A percentile compares a stretch with the other conserved stretches of the same genome.
Evolutionary conservation across 2,888 invertebrate genomes (phyloP).

Genomic region (Phorcus lineatus): DNA sequence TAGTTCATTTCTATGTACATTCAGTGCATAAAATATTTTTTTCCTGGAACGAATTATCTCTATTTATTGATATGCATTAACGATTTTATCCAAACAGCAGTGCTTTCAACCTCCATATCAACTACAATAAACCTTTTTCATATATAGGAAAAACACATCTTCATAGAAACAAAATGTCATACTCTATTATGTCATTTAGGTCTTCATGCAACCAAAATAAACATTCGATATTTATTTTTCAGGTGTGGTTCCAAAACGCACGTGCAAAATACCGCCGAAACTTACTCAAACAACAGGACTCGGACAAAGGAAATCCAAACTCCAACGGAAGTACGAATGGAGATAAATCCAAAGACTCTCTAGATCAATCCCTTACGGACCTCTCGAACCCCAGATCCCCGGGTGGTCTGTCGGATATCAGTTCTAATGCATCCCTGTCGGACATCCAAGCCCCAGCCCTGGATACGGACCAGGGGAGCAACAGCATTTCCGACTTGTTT

Average conservation of each 20-base stretch:
- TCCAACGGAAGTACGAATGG: constrained; percentile 32
- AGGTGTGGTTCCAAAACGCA: constrained; percentile 99
- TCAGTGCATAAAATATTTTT: too few species aligned
- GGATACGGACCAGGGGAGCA: constrained; percentile 63
- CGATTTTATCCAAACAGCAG: too few species aligned
- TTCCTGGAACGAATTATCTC: too few species aligned
- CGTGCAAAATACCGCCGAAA: constrained; percentile 98
- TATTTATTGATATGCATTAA: too few species aligned
- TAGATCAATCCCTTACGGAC: constrained; percentile 52
- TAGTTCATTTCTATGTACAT: too few species aligned
- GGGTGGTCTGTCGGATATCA: constrained; percentile 65
- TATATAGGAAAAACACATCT: too few species aligned
- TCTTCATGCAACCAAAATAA: background rate
- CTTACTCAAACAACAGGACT: constrained; percentile 77
- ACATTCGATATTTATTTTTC: constrained; percentile 56
- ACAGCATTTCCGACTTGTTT: constrained; percentile 66
- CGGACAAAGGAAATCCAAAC: constrained; percentile 32
- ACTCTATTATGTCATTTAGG: too few species aligned
- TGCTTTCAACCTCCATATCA: too few species aligned
- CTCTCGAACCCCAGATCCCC: constrained; percentile 66
- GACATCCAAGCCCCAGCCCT: constrained; percentile 64
- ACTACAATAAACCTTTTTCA: too few species aligned
- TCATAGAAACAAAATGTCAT: too few species aligned
- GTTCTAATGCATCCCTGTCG: constrained; percentile 66
- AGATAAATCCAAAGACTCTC: constrained; percentile 47